These are phyloP conservation scores for Gortyna flavago DNA, from an alignment of 2,888 invertebrate species.

Conservation along the genomic window DNA sequence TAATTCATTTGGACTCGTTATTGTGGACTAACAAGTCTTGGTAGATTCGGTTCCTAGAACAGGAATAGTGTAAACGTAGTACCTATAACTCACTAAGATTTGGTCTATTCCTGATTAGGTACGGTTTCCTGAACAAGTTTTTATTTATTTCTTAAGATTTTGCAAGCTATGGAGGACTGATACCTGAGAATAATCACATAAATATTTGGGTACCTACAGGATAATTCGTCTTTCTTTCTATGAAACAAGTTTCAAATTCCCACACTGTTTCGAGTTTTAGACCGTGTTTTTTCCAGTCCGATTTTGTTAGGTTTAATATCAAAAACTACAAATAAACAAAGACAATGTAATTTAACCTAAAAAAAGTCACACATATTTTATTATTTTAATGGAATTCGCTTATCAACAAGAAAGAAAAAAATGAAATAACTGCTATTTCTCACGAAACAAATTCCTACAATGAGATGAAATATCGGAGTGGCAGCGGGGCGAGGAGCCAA, in stretches of 20 bases:
- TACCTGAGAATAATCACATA: no score
- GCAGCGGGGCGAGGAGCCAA: conserved; percentile 84
- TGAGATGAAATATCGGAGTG: conserved; percentile 83
- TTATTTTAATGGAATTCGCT: conserved; percentile 11
- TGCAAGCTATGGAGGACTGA: background rate
- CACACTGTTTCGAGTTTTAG: background rate
- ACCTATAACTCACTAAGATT: background rate
- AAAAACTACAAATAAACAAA: conserved; percentile 42
- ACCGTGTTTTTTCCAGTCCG: background rate
- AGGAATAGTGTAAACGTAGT: background rate
- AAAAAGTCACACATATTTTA: conserved; percentile 9
- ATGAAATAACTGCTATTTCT: conserved; percentile 71
- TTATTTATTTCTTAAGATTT: background rate
- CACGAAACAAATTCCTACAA: conserved; percentile 85
- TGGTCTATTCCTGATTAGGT: background rate
- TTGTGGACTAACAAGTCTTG: conserved; percentile 31
- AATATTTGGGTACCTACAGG: background rate
- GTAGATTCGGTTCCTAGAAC: background rate
- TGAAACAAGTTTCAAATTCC: background rate
- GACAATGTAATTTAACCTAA: background rate
- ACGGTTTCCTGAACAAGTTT: background rate
- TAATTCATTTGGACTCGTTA: conserved; percentile 67
- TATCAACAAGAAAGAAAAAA: conserved; percentile 44
- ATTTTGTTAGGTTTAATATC: background rate
- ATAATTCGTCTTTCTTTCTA: background rate